phyloP scores from a whole-genome alignment of 2,113 vertebrate species.

The Mirza zaza region DNA sequence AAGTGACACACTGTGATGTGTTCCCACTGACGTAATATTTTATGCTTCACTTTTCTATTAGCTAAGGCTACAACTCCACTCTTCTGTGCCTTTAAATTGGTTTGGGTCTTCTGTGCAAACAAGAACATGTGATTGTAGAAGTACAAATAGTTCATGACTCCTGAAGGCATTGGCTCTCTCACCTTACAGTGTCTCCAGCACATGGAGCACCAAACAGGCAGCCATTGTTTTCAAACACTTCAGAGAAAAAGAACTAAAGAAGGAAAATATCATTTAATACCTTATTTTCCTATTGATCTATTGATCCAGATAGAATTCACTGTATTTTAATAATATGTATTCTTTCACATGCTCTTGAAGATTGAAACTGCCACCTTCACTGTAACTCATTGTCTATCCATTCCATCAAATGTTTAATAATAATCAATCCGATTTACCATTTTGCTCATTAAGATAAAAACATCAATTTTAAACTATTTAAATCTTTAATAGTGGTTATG shows the following conservation, averaged over 20 bases:
- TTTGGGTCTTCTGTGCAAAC: conserved; percentile 4
- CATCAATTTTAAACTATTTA: conserved; percentile 41
- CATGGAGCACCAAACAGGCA: not conserved
- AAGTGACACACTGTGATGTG: not conserved
- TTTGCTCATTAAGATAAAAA: conserved; percentile 45
- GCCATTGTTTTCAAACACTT: not conserved
- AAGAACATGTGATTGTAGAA: not conserved
- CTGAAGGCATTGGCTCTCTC: not conserved
- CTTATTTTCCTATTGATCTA: not conserved
- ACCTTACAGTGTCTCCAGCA: not conserved
- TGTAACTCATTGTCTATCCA: not conserved
- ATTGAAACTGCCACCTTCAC: not conserved
- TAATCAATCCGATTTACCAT: not conserved
- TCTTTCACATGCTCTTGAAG: not conserved
- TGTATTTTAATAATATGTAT: not conserved
- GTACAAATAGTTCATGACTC: not conserved
- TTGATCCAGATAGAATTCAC: not conserved
- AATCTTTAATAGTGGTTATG: not conserved
- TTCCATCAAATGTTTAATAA: not conserved
- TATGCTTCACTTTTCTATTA: not conserved
- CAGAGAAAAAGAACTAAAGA: not conserved
- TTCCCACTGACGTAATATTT: not conserved
- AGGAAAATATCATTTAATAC: not conserved
- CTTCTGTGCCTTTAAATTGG: not conserved
- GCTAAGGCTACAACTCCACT: not conserved